Percentiles rank a stretch among this genome's conserved stretches.
These are phyloP conservation scores for Agrochola circellaris DNA, from an alignment of 2,888 invertebrate genomes.

Conservation along the genomic window DNA sequence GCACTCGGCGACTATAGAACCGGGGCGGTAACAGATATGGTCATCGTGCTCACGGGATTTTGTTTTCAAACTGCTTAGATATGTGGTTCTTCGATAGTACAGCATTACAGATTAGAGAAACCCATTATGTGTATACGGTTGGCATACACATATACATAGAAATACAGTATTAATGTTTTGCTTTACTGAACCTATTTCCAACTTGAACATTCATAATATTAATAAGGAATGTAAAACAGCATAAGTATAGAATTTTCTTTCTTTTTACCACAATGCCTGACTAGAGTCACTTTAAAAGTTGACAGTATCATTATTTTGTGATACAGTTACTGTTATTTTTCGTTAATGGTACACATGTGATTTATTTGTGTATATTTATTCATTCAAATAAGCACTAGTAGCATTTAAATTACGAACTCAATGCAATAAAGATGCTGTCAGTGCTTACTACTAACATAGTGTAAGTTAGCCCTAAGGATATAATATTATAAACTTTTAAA, in stretches of 20 bases:
- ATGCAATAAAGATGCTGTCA: conserved; percentile 44
- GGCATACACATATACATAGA: conserved; percentile 23
- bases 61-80: no score
- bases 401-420: conserved; percentile 43
- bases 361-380: conserved; percentile 63
- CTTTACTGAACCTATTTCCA: conserved; percentile 12
- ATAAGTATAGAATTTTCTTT: conserved; percentile 16
- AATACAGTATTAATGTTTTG: conserved; percentile 31
- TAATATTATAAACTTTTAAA: conserved; percentile 46
- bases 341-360: conserved; percentile 62
- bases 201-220: conserved; percentile 18
- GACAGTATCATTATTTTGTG: conserved; percentile 27
- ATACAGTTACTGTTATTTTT: conserved; percentile 29
- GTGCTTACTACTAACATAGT: conserved; percentile 40
- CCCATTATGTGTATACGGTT: conserved; percentile 3
- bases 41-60: no score
- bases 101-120: neutral
- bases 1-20: no score
- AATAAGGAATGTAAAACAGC: conserved; percentile 54
- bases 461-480: conserved; percentile 29
- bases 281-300: conserved; percentile 54
- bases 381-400: conserved; percentile 41
- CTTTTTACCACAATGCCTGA: conserved; percentile 31
- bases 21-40: no score
- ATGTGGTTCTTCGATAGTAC: no score